Evolutionary conservation across 2,113 vertebrate species (phyloP).

Genomic region (Psettodes erumei): DNA sequence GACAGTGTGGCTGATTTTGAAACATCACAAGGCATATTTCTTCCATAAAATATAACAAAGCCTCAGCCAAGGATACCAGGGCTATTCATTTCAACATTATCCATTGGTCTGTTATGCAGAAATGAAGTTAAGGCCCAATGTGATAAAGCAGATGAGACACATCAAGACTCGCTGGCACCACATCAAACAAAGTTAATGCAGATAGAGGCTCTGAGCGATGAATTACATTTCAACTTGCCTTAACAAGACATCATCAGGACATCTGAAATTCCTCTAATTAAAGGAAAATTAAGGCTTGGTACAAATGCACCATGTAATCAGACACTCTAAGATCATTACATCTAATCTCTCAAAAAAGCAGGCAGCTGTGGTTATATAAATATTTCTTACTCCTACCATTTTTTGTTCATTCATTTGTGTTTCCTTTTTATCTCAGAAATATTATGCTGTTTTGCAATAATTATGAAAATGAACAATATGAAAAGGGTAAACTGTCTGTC

Average conservation of each 20-base stretch:
- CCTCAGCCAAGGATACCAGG: not conserved
- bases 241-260: not conserved
- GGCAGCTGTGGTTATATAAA: not conserved
- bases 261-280: constrained; percentile 14
- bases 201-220: not conserved
- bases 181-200: constrained; percentile 32
- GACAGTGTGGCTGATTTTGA: not conserved
- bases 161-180: not conserved
- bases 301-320: constrained; percentile 38
- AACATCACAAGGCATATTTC: not conserved
- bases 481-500: too few species aligned
- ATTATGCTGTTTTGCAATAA: too few species aligned
- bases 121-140: not conserved
- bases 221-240: constrained; percentile 14
- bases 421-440: not conserved
- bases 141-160: not conserved
- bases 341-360: constrained; percentile 21
- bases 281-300: not conserved
- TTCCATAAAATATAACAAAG: not conserved
- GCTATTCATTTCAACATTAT: not conserved
- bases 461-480: too few species aligned
- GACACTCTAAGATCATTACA: constrained; percentile 8
- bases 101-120: too few species aligned
- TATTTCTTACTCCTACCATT: not conserved
- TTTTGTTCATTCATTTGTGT: not conserved